phyloP scores from a whole-genome alignment of 1,140 invertebrate species.

The Aphidius gifuensis region DNA sequence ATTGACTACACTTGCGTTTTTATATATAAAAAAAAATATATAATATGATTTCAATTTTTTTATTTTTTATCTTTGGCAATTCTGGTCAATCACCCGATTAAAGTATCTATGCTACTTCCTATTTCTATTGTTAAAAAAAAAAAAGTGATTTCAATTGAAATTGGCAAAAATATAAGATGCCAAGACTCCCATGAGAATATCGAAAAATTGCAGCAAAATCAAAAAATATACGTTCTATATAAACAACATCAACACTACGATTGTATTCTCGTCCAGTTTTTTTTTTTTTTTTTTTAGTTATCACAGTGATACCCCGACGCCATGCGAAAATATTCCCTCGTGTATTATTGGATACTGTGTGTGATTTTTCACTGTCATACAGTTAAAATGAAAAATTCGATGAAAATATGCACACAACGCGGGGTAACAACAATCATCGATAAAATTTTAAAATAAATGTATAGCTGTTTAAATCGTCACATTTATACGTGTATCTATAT shows the following conservation, averaged over 20 bases:
- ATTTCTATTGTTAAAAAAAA: neutral
- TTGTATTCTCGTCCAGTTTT: neutral
- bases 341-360: constrained; percentile 1
- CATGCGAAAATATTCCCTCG: neutral
- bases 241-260: neutral
- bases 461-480: too few species aligned
- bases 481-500: too few species aligned
- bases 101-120: neutral
- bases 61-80: too few species aligned
- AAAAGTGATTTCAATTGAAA: neutral
- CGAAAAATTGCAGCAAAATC: neutral
- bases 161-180: constrained; percentile 1
- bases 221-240: neutral
- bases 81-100: too few species aligned
- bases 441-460: neutral
- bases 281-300: constrained; percentile 1
- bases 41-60: too few species aligned
- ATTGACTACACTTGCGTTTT: too few species aligned
- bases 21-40: too few species aligned
- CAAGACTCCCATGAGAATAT: neutral
- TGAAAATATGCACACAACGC: neutral
- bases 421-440: neutral
- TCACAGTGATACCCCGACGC: neutral
- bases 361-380: constrained; percentile 2
- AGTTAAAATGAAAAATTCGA: neutral